Evolutionary conservation across 2,113 vertebrate genomes (phyloP).

Genomic region (Gasterosteus aculeatus): DNA sequence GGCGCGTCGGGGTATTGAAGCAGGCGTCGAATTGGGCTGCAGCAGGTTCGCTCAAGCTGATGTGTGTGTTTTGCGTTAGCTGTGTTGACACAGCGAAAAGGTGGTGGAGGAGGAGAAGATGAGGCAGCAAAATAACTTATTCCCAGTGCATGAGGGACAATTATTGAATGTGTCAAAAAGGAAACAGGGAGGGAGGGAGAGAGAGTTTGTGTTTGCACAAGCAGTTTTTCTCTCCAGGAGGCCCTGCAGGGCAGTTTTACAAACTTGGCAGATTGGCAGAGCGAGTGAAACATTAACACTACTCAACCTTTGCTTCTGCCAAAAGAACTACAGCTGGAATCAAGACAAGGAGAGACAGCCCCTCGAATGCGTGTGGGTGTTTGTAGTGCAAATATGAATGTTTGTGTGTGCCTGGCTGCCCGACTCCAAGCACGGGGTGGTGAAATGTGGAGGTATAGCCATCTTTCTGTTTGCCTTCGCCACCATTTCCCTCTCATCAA

Average conservation of each 20-base stretch:
- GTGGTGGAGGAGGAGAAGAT: slow-evolving; percentile 14
- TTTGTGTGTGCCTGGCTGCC: slow-evolving; percentile 8
- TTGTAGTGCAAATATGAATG: neutral
- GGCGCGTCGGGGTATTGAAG: neutral
- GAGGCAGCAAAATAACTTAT: slow-evolving; percentile 52
- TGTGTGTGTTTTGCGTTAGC: slow-evolving; percentile 37
- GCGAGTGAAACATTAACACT: slow-evolving; percentile 68
- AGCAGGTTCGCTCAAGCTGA: slow-evolving; percentile 24
- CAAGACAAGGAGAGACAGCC: slow-evolving; percentile 23
- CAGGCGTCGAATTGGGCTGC: slow-evolving; percentile 4
- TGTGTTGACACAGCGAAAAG: slow-evolving; percentile 49
- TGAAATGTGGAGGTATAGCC: slow-evolving; percentile 19
- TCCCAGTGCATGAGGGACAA: slow-evolving; percentile 54
- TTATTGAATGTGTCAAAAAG: slow-evolving; percentile 53
- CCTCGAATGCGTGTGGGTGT: neutral
- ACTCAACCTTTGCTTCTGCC: slow-evolving; percentile 61
- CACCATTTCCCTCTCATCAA: slow-evolving; percentile 16
- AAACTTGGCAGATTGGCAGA: slow-evolving; percentile 50
- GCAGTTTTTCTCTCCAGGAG: slow-evolving; percentile 56
- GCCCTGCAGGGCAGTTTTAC: slow-evolving; percentile 55
- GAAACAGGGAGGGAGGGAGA: slow-evolving; percentile 7
- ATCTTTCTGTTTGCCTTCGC: slow-evolving; percentile 22
- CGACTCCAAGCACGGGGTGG: neutral
- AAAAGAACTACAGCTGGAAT: slow-evolving; percentile 45
- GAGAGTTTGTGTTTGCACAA: slow-evolving; percentile 51